Evolutionary conservation across 2,113 vertebrate species (phyloP), one percentile per base, ranked within the genome.

Genomic region (Bufo bufo): DNA sequence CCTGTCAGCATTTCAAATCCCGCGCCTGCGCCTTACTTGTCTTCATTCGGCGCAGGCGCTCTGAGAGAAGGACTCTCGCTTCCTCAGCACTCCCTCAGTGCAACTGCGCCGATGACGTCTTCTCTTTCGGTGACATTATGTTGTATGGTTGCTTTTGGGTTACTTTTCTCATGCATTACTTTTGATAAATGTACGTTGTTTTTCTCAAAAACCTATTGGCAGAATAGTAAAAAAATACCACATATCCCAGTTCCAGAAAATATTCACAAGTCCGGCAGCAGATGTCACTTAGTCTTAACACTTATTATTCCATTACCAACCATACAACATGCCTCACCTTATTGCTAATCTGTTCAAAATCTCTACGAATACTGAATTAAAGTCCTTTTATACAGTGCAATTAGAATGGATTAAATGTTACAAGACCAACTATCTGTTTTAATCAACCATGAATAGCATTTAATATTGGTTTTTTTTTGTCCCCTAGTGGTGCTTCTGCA

Each of bases 251-350:
- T 86, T 45, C 61, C 75, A 33, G 4, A 86, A 63, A 19, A 86
- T 43, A 66, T 86, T 79, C 84, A 79, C 75, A 56, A 87, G 77
- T 58, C 50, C 19, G 43, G 9, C 33, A 72, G 65, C 65, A 81
- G 66, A 82, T 72, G 63, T 82, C 20, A n/a, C 17, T 47, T 59
- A 72, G 86, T 50, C 50, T 87, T 87, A 82, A 74, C 86, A 87
- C 86, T 17, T 74, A 87, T 87, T 87, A 87, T 59, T 71, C 65
- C 43, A 87, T 87, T 82, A 87, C 45, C 58, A 56, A 50, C 56
- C 20, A 79, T 33, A 69, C 59, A 56, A 82, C 78, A 74, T 81
- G 43, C 78, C 65, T 58, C 77, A 87, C 50, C 65, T 82, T 59
- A 87, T 82, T 87, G 20, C 19, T 87, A 82, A 82, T 82, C 52